Evolutionary conservation across 2,113 vertebrate genomes (phyloP), one percentile per base, ranked within the genome.

Genomic region (Lontra canadensis): DNA sequence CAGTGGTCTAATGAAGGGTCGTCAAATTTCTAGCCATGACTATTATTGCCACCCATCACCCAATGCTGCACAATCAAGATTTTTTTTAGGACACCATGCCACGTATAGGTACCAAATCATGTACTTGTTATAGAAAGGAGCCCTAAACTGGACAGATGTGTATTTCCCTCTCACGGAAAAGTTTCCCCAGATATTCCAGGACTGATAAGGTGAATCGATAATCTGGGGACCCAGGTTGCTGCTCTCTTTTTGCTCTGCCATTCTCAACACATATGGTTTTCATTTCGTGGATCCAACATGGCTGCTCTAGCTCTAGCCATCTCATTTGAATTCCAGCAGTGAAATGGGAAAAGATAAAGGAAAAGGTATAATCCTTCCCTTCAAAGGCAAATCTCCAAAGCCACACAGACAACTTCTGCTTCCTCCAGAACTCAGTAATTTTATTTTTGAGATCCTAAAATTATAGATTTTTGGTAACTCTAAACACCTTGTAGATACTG

Each of bases 361-460:
- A 17, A 73, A 55, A 81, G 10, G 17, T 1, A 7, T 47, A 61
- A 23, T 71, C 39, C 42, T 81, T 47, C 9, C 13, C 49, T 95
- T 95, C 47, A 55, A 73, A 84, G 52, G 49, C 29, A 85, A 93
- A 61, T 52, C 6, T 18, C 26, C 65, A 91, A 79, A 96, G 23
- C 11, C 29, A 25, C 21, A 61, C 14, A 79, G 36, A 57, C 26
- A 92, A 23, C 2, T 89, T 93, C 31, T 61, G 29, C 49, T 88
- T 93, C 79, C 67, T 63, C 31, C 23, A 79, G 18, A 91, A 96
- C 1, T 73, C 29, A 74, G 4, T 67, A 13, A 61, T 82, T 96
- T 67, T 59, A 49, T 74, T 95, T 94, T 80, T 78, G 17, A 94
- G 44, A 59, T 88, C 65, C 15, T 88, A 83, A 90, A 92, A 39